Evolutionary conservation across 1,140 invertebrate species (phyloP).

Genomic region (Pissodes strobi): DNA sequence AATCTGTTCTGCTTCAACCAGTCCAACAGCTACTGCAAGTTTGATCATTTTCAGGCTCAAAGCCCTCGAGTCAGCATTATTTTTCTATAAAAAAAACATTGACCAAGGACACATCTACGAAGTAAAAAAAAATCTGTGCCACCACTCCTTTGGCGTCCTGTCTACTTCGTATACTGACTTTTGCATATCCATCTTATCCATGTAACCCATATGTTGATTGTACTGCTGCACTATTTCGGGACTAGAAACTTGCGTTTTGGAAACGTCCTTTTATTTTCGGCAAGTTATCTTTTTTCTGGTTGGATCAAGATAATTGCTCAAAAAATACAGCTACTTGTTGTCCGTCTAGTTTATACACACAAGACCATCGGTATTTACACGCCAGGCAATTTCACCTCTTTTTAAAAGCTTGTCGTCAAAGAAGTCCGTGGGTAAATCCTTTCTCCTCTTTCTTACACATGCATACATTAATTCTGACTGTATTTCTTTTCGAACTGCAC

Average conservation of each 20-base stretch:
- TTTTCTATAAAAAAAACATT: slow-evolving; percentile 32
- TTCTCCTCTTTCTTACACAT: slow-evolving; percentile 46
- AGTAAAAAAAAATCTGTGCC: too few relatives aligned
- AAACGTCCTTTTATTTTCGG: slow-evolving; percentile 49
- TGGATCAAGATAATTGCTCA: slow-evolving; percentile 56
- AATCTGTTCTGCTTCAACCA: too few relatives aligned
- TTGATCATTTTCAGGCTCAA: slow-evolving; percentile 32
- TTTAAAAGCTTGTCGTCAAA: slow-evolving; percentile 48
- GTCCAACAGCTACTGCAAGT: slow-evolving; percentile 27
- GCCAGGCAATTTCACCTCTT: slow-evolving; percentile 51
- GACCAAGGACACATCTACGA: slow-evolving; percentile 33
- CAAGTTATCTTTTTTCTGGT: slow-evolving; percentile 49
- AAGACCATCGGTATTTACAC: slow-evolving; percentile 49
- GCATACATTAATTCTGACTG: slow-evolving; percentile 47
- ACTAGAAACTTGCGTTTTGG: slow-evolving; percentile 23
- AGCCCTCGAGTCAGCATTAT: slow-evolving; percentile 11
- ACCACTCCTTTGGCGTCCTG: too few relatives aligned
- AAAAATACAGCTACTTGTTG: slow-evolving; percentile 52
- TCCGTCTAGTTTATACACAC: slow-evolving; percentile 55
- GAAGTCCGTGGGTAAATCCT: slow-evolving; percentile 42
- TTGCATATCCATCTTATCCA: slow-evolving; percentile 54
- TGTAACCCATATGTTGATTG: slow-evolving; percentile 53
- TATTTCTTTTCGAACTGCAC: slow-evolving; percentile 40
- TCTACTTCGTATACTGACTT: slow-evolving; percentile 50
- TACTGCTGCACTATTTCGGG: slow-evolving; percentile 48